phyloP scores from a whole-genome alignment of 2,113 vertebrate genomes.

The Pedionomus torquatus region DNA sequence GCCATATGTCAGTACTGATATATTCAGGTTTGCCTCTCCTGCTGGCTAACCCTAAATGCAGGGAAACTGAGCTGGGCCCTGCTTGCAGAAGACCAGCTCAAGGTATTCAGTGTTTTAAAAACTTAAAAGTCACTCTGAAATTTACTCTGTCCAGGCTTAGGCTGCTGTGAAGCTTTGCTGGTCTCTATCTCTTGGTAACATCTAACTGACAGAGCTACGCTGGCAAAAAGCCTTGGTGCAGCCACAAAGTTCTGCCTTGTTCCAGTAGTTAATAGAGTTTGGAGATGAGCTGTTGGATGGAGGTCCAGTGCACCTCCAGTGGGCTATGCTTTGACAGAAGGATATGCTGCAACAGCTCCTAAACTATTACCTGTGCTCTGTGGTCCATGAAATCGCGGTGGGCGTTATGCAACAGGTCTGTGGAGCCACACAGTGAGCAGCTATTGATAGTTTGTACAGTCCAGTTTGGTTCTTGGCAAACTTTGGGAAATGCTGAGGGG shows the following conservation, averaged over 20 bases:
- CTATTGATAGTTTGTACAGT: background rate
- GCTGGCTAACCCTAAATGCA: background rate
- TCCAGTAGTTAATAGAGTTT: background rate
- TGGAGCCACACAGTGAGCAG: background rate
- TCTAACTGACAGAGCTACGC: background rate
- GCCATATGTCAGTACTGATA: background rate
- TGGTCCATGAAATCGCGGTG: background rate
- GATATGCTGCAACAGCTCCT: background rate
- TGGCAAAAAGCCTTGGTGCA: background rate
- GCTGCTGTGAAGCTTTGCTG: background rate
- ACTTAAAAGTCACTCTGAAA: background rate
- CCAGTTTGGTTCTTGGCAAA: background rate
- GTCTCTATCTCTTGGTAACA: background rate
- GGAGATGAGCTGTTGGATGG: background rate
- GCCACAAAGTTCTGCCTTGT: background rate
- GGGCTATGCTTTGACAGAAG: background rate
- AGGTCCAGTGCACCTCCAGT: background rate
- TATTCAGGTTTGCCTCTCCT: background rate
- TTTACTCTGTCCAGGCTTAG: background rate
- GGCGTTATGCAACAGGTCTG: slow-evolving; percentile 2
- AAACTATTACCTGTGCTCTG: background rate
- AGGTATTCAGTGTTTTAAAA: background rate
- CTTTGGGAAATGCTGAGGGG: background rate
- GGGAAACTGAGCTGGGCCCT: background rate
- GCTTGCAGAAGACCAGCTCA: background rate